Base-by-base conservation (phyloP, 2,797 vertebrate species). In the Agapornis canus region DNA sequence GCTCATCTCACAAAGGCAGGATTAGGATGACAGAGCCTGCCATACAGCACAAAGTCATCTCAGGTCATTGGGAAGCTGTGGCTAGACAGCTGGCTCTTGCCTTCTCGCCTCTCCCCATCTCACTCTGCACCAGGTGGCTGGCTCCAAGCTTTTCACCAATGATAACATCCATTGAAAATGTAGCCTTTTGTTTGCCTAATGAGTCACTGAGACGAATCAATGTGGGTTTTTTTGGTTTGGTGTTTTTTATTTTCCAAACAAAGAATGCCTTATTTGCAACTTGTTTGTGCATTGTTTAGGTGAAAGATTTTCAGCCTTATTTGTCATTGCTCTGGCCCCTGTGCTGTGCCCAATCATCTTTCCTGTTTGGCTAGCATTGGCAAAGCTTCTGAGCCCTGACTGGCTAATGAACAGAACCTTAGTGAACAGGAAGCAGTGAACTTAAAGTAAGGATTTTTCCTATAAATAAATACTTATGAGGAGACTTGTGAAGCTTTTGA, bases 171-270 rank as follows among this genome's bases (percentile, higher is more conserved):
- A 48, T 1, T 2, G 21, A 61, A 91, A 85, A 78, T 47, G 64
- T 27, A 92, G 82, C 56, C 26, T n/a, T 95, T 95, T 95, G 81
- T 95, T 85, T 89, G 60, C 72, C 49, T 86, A 71, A 77, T 93
- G 93, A 95, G 39, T 87, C 94, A 83, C 89, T 22, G 52, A 94
- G 68, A 81, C 2, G 0, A 87, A 95, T 71, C n/a, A 2, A 80
- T 78, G 76, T 40, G 5, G 35, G 40, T 42, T 17, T 42, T 42
- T 13, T 40, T 40, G 39, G 35, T 35, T 40, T 42, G 16, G 40
- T 18, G 17, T 47, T 22, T 37, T 10, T 10, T 70, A 31, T 45
- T 23, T 14, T 10, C 39, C 56, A 72, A 82, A 64, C 45, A 68
- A 10, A 72, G 80, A 61, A 81, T 9, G 65, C 25, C 10, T 83